Base-by-base conservation (phyloP, 1,140 invertebrate genomes). In the Aphelenchoides besseyi region DNA sequence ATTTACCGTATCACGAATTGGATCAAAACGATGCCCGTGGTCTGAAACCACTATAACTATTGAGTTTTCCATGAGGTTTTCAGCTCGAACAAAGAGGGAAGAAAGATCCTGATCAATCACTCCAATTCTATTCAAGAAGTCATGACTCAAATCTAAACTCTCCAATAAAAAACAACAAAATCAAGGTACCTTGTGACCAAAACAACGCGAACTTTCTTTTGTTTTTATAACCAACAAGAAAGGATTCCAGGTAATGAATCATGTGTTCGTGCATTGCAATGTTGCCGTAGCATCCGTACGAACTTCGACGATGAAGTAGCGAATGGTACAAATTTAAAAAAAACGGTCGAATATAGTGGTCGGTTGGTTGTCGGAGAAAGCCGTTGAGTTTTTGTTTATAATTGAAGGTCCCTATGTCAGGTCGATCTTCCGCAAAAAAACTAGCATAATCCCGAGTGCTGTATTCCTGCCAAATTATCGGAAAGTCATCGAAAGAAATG, bases 11-110 rank as follows among this genome's bases (percentile, higher is more conserved):
- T 89, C 85, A 29, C 91, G 84, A 18, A 93, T 89, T 2, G 87
- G 86, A 0, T 92, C 93, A 87, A 91, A 95, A 36, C 94, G 85
- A 79, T 94, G 90, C 0, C 94, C 94, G 84, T 97, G 94, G 85
- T 97, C 94, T 79, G 92, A 94, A 74, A 94, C 87, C 18, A 95
- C 88, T 18, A 96, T 87, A 0, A 96, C 83, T 0, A 88, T 80
- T 0, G 89, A 89, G 74, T 88, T 86, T 28, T 88, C 84, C 0
- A 88, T 75, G 8, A 76, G 32, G 3, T 77, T 73, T 8, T 62
- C 48, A 23, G n/a, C 69, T 76, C 28, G 64, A 32, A 12, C 52
- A 23, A n/a, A 78, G 26, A 79, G 73, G 16, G 32, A 33, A 12
- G 81, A 57, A n/a, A 78, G 41, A 54, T 78, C 77, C 16, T 70